Conservation (phyloP, 2,113 vertebrate genomes). For the Delphinus delphis region DNA sequence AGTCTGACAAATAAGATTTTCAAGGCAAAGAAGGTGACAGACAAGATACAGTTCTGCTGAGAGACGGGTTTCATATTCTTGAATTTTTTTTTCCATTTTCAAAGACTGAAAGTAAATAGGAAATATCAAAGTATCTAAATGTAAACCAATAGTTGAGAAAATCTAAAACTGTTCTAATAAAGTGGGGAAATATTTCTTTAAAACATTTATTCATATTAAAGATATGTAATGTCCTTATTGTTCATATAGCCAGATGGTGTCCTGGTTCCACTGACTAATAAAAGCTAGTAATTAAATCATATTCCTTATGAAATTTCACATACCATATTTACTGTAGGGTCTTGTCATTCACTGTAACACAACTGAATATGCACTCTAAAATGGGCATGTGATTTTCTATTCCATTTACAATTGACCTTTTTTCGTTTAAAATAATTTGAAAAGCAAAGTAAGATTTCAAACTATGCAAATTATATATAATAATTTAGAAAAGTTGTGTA, state of each 20-base stretch:
- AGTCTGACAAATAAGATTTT: not conserved
- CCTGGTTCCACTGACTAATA: not conserved
- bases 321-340: not conserved
- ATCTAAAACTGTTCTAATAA: not conserved
- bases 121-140: not conserved
- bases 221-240: not conserved
- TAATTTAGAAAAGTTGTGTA: not conserved
- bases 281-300: not conserved
- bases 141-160: not conserved
- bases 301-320: not conserved
- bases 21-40: not conserved
- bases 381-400: not conserved
- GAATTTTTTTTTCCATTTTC: not conserved
- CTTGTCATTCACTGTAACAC: not conserved
- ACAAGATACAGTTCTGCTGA: not conserved
- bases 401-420: not conserved
- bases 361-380: slow-evolving; percentile 2
- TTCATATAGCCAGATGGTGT: not conserved
- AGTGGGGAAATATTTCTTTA: not conserved
- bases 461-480: not conserved
- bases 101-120: not conserved
- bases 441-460: not conserved
- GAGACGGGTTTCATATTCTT: not conserved
- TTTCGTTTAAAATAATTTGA: not conserved
- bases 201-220: not conserved